Evolutionary conservation across 2,113 vertebrate genomes (phyloP).

Genomic region (Myiopsitta monachus): DNA sequence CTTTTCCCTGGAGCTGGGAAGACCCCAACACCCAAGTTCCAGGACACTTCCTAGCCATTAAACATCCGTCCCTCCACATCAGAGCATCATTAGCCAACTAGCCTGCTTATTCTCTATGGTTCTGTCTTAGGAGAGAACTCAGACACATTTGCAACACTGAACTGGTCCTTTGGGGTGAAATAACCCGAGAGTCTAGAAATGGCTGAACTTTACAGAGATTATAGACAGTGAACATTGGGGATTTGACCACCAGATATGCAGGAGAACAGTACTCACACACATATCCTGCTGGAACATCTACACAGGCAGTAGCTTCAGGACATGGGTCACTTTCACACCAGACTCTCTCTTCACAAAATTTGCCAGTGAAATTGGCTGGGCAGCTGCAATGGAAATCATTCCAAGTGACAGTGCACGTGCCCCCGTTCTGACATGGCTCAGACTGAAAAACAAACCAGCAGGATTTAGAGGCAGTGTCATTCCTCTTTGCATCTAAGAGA

Average conservation of each 20-base stretch:
- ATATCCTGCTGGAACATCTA: constrained; percentile 86
- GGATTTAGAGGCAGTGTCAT: not conserved
- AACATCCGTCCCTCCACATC: not conserved
- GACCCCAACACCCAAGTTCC: not conserved
- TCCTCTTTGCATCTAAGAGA: not conserved
- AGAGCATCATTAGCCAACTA: not conserved
- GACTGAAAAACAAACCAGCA: constrained; percentile 67
- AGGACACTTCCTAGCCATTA: not conserved
- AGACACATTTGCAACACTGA: not conserved
- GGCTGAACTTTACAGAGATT: not conserved
- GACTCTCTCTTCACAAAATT: constrained; percentile 82
- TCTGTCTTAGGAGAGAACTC: not conserved
- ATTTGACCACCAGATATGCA: not conserved
- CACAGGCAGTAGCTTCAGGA: constrained; percentile 75
- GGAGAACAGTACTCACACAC: constrained; percentile 83
- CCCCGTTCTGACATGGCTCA: constrained; percentile 85
- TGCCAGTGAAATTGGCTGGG: constrained; percentile 83
- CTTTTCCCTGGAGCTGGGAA: not conserved
- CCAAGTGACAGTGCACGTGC: constrained; percentile 87
- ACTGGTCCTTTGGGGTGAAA: not conserved
- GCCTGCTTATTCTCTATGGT: not conserved
- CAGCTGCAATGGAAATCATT: constrained; percentile 92
- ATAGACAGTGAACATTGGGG: accelerated
- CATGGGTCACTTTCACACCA: constrained; percentile 89
- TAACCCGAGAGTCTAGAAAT: not conserved